phyloP scores from a whole-genome alignment of 2,797 vertebrate species.

The Epinephelus coioides region DNA sequence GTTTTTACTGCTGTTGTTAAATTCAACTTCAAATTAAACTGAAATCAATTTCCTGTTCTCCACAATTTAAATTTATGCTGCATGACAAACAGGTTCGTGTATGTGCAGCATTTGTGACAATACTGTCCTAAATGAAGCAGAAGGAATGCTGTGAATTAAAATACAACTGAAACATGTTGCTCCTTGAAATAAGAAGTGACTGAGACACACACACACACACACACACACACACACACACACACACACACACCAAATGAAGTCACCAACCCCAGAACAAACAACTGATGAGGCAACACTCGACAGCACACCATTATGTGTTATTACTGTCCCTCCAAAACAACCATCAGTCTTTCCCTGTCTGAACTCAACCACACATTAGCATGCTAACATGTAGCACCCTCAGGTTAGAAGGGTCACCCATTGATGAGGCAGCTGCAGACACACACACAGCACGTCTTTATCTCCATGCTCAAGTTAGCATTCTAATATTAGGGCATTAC shows the following conservation, averaged over 20 bases:
- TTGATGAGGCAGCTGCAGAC: neutral
- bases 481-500: conserved; percentile 15
- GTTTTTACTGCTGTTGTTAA: too few species aligned
- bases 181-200: too few species aligned
- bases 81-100: too few species aligned
- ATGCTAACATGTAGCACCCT: neutral
- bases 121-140: too few species aligned
- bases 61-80: too few species aligned
- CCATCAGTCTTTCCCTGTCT: conserved; percentile 18
- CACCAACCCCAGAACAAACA: conserved; percentile 29
- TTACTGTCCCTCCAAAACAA: conserved; percentile 48
- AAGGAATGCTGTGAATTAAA: too few species aligned
- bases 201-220: neutral
- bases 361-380: neutral
- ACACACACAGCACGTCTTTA: neutral
- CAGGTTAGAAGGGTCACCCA: neutral
- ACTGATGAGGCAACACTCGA: conserved; percentile 25
- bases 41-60: too few species aligned
- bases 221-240: neutral
- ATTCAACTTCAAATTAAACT: too few species aligned
- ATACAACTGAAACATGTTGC: too few species aligned
- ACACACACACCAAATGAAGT: conserved; percentile 37
- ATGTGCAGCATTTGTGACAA: too few species aligned
- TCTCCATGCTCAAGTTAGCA: neutral
- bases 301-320: conserved; percentile 36